Evolutionary conservation across 2,113 vertebrate genomes (phyloP).

Genomic region (Scomber scombrus): DNA sequence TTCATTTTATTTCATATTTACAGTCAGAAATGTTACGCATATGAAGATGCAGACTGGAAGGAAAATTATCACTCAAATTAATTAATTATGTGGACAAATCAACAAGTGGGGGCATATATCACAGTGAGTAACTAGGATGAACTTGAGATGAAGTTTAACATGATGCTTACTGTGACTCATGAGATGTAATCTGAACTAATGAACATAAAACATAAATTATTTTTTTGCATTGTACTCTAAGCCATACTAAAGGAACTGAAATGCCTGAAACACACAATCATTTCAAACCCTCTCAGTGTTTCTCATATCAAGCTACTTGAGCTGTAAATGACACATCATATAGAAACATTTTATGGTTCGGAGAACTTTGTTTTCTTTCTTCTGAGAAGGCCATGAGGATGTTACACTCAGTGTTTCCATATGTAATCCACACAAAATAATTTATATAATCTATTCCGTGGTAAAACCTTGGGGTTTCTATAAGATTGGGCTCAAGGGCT

Average conservation of each 20-base stretch:
- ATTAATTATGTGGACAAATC: conserved; percentile 2
- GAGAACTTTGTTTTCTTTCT: conserved; percentile 14
- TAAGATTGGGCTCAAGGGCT: conserved; percentile 18
- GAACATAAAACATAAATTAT: not conserved
- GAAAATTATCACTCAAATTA: not conserved
- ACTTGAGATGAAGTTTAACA: not conserved
- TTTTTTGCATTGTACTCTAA: not conserved
- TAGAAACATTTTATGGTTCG: conserved; percentile 9
- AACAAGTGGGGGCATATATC: conserved; percentile 1
- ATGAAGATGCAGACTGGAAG: not conserved
- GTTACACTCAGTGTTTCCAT: conserved; percentile 36
- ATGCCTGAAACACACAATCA: not conserved
- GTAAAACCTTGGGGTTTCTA: conserved; percentile 42
- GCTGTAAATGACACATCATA: conserved; percentile 21
- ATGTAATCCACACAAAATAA: conserved; percentile 41
- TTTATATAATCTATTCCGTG: conserved; percentile 53
- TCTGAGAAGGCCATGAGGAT: not conserved
- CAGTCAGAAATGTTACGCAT: not conserved
- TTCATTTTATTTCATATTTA: conserved; percentile 17
- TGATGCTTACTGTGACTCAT: too few relatives aligned
- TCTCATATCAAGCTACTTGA: not conserved
- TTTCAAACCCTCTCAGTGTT: not conserved
- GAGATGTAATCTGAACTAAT: not conserved
- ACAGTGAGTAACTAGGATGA: conserved; percentile 5
- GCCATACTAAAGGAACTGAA: not conserved